Percentiles rank a stretch among this genome's conserved stretches.
phyloP scores from a whole-genome alignment of 2,797 vertebrate genomes.

The Diceros bicornis region DNA sequence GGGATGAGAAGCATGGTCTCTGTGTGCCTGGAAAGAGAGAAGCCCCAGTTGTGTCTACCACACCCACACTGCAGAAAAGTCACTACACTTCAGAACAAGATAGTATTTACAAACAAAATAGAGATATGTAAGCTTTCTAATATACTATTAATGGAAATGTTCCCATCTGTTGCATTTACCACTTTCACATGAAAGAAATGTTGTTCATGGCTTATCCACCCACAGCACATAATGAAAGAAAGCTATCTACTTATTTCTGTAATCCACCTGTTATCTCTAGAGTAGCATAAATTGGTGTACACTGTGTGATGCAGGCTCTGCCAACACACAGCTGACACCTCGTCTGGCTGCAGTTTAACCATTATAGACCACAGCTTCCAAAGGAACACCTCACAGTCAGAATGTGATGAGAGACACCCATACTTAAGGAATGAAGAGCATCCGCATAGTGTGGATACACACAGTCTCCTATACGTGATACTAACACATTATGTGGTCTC shows the following conservation, averaged over 20 bases:
- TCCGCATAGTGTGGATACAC: neutral
- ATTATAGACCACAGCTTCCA: neutral
- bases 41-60: neutral
- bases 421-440: neutral
- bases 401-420: neutral
- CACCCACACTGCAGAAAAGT: neutral
- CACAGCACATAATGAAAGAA: slow-evolving; percentile 52
- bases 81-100: slow-evolving; percentile 43
- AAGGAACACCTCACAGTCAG: neutral
- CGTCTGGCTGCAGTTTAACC: neutral
- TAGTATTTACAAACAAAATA: slow-evolving; percentile 67
- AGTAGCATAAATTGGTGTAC: neutral
- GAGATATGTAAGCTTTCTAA: slow-evolving; percentile 56
- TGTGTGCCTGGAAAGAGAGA: neutral
- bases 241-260: slow-evolving; percentile 61
- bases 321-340: neutral
- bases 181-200: slow-evolving; percentile 69
- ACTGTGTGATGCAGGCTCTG: neutral
- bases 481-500: neutral
- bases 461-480: neutral
- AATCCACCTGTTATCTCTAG: slow-evolving; percentile 28
- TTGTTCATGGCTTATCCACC: slow-evolving; percentile 55
- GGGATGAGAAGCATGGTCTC: neutral
- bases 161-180: slow-evolving; percentile 70
- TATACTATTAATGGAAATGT: slow-evolving; percentile 45